These are phyloP conservation scores for Drosophila phalerata DNA, from an alignment of 2,888 invertebrate genomes.

Conservation along the genomic window DNA sequence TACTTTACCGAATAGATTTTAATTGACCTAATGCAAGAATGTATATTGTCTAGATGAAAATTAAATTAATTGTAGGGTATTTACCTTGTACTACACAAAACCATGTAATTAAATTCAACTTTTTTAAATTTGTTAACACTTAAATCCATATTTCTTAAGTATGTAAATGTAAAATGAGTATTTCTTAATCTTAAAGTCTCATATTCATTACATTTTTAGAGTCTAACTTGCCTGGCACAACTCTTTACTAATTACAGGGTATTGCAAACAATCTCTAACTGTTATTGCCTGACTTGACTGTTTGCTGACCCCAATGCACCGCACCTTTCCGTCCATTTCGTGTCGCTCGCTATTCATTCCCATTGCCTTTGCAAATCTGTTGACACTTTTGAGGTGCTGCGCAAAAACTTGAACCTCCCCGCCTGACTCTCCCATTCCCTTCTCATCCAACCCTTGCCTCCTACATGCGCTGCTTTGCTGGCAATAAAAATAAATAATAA, in stretches of 20 bases:
- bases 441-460: neutral
- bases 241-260: constrained; percentile 9
- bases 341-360: constrained; percentile 25
- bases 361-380: constrained; percentile 62
- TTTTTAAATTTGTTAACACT: neutral
- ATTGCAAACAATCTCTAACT: constrained; percentile 34
- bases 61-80: constrained; percentile 8
- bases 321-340: constrained; percentile 33
- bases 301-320: constrained; percentile 48
- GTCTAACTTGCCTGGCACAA: neutral
- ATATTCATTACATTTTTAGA: neutral
- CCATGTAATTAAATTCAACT: no score
- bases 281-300: constrained; percentile 41
- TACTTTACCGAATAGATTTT: no score
- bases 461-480: constrained; percentile 15
- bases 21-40: no score
- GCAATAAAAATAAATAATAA: constrained; percentile 38
- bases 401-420: constrained; percentile 48
- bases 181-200: neutral
- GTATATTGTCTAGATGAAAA: neutral
- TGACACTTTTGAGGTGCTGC: constrained; percentile 68
- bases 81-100: neutral
- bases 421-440: neutral
- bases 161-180: neutral
- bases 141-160: neutral